phyloP scores from a whole-genome alignment of 2,113 vertebrate species.

The Leptobrachium ailaonicum region DNA sequence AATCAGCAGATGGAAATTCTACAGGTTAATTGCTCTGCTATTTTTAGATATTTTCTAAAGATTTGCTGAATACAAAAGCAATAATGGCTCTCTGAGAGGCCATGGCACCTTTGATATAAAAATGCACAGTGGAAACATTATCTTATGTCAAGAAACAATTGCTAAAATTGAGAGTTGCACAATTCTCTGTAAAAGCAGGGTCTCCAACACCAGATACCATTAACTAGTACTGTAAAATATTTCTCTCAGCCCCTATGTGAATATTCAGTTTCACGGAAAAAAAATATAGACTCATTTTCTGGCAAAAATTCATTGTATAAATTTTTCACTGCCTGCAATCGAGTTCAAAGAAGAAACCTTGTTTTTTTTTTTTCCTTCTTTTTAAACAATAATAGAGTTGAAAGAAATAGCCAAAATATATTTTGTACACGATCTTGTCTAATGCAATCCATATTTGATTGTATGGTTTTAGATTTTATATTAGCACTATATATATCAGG shows the following conservation, averaged over 20 bases:
- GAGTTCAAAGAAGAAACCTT: constrained; percentile 34
- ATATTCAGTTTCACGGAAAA: constrained; percentile 29
- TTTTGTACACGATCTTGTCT: constrained; percentile 69
- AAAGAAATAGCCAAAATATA: constrained; percentile 65
- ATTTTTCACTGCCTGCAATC: constrained; percentile 39
- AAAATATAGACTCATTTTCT: constrained; percentile 12
- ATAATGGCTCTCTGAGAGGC: constrained; percentile 75
- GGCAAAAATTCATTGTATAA: constrained; percentile 30
- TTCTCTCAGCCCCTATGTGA: constrained; percentile 14
- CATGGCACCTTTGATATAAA: constrained; percentile 75
- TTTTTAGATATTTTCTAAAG: constrained; percentile 76
- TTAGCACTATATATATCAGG: constrained; percentile 64
- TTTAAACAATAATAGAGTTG: constrained; percentile 62
- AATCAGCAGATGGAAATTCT: constrained; percentile 71
- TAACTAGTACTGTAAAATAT: constrained; percentile 39
- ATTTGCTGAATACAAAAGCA: constrained; percentile 74
- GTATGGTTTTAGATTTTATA: constrained; percentile 63
- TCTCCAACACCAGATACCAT: constrained; percentile 57
- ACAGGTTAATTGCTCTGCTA: constrained; percentile 74
- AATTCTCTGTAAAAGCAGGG: constrained; percentile 43
- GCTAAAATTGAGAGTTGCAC: constrained; percentile 41
- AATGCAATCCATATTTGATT: constrained; percentile 67
- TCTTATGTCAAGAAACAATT: constrained; percentile 60
- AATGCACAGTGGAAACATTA: constrained; percentile 63
- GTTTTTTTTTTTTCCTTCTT: constrained; percentile 61